Base-by-base conservation (phyloP, 2,797 vertebrate species). In the Tokudaia muenninki region DNA sequence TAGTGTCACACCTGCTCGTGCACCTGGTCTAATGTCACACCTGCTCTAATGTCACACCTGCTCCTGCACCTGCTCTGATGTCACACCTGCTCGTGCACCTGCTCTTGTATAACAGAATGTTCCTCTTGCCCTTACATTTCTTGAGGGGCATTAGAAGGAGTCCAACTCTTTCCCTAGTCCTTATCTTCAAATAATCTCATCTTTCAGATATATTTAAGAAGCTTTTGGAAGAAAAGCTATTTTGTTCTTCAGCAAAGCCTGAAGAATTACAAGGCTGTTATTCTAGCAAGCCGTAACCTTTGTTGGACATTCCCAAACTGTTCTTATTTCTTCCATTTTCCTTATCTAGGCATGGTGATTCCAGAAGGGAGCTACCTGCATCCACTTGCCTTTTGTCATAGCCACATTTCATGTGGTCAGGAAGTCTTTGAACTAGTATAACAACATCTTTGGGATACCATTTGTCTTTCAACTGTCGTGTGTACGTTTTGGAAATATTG, bases 281-380 rank as follows among this genome's bases (percentile, higher is more conserved):
- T 16, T 84, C 21, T 74, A 91, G 57, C n/a, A 41, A 91, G 59
- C 44, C 31, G 14, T 84, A 57, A 55, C 41, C 72, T 92, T 96
- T 86, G 47, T 90, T 52, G 78, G 72, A 87, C 77, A 41, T 90
- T 92, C 79, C 90, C 0, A 0, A n/a, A n/a, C 61, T 92, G 44
- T 89, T 94, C 52, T 90, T 59, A 50, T 90, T 96, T 92, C 77
- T 67, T 92, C 84, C 52, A 1, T 7, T 74, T 74, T 57, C 37
- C 16, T 67, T n/a, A 41, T 52, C 0, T 67, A 24, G 6, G n/a
- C 11, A 0, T 55, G 50, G 41, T 74, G 84, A 81, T 75, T 79
- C 80, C 59, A 17, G 13, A 14, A 24, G 52, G 67, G 93, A n/a
- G 37, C 74, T 84, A 50, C 83, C 79, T 34, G 26, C 37, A 6